Base-by-base conservation (phyloP, 2,797 vertebrate genomes). In the Apodemus agrarius region DNA sequence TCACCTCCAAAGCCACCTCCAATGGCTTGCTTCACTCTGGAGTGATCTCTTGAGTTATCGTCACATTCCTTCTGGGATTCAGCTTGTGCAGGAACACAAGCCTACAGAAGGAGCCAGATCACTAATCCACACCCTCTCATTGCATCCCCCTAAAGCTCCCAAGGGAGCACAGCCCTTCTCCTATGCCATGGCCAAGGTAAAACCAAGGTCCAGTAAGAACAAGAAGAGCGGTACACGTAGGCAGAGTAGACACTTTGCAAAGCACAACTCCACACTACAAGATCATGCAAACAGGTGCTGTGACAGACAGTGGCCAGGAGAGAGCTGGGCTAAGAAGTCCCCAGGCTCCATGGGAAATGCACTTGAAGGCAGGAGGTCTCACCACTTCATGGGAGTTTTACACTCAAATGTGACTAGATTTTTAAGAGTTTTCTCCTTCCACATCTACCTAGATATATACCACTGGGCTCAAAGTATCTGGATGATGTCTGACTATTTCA, bases 91-190 rank as follows among this genome's bases (percentile, higher is more conserved):
- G 82, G 19, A 79, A 74, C 21, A 4, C 7, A 16, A 75, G 8
- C n/a, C 1, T 69, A 1, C 1, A 19, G 24, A 12, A 13, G 3
- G 3, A n/a, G 29, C 57, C 19, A 3, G 8, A 17, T 6, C 0
- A 0, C 69, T 26, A 89, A 5, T 19, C 26, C 10, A 22, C 24
- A 40, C 21, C 13, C 4, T 54, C 54, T 21, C 34, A 0, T 9
- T 7, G 5, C 0, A 2, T 31, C 43, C n/a, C 0, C 72, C 34
- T 0, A 5, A 37, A 54, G 43, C 82, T 67, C 24, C 90, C 6
- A 26, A 69, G 67, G 24, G 46, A 5, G 22, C 80, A 63, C 54
- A 54, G 26, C 54, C 2, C 21, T n/a, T 31, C 3, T 14, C 0
- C 8, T 12, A 57, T 2, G 31, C 46, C 43, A 1, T 22, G 4